A percentile compares a stretch with the other conserved stretches of the same genome.
phyloP scores from a whole-genome alignment of 2,113 vertebrate genomes.

The Chaetodon auriga region DNA sequence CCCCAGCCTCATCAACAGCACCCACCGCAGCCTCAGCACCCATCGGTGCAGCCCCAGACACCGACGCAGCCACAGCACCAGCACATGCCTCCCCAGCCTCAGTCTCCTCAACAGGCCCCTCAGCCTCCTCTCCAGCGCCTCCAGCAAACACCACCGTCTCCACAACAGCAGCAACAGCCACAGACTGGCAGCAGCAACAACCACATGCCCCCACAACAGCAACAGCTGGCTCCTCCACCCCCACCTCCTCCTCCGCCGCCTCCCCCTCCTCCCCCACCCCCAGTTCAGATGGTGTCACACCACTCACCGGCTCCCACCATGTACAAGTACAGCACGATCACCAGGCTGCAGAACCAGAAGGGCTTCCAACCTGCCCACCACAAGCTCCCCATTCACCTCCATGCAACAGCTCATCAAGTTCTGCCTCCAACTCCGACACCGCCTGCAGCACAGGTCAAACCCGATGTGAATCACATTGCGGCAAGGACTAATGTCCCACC shows the following conservation, averaged over 20 bases:
- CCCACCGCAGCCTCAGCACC: conserved; percentile 32
- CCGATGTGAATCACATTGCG: conserved; percentile 83
- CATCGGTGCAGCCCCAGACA: conserved; percentile 19
- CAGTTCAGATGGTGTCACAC: conserved; percentile 75
- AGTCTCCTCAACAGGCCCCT: conserved; percentile 42
- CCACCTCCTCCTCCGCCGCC: conserved; percentile 79
- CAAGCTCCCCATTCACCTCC: conserved; percentile 35
- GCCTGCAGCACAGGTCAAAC: conserved; percentile 69
- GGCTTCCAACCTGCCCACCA: conserved; percentile 57
- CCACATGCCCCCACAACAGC: conserved; percentile 67
- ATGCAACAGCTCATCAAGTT: conserved; percentile 52
- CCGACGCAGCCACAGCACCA: conserved; percentile 22
- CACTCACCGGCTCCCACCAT: conserved; percentile 83
- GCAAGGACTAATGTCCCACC: conserved; percentile 86
- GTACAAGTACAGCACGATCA: conserved; percentile 94
- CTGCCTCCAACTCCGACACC: conserved; percentile 56
- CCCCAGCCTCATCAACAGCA: conserved; percentile 49
- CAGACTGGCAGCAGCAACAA: conserved; percentile 57
- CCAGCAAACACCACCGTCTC: conserved; percentile 37
- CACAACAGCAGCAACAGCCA: conserved; percentile 42
- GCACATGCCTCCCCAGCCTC: conserved; percentile 32
- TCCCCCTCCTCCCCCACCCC: conserved; percentile 78
- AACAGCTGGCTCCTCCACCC: conserved; percentile 59
- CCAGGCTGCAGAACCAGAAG: conserved; percentile 86
- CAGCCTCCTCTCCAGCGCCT: not conserved